Evolutionary conservation across 2,888 invertebrate species (phyloP).

Genomic region (Leptopilina myrica): DNA sequence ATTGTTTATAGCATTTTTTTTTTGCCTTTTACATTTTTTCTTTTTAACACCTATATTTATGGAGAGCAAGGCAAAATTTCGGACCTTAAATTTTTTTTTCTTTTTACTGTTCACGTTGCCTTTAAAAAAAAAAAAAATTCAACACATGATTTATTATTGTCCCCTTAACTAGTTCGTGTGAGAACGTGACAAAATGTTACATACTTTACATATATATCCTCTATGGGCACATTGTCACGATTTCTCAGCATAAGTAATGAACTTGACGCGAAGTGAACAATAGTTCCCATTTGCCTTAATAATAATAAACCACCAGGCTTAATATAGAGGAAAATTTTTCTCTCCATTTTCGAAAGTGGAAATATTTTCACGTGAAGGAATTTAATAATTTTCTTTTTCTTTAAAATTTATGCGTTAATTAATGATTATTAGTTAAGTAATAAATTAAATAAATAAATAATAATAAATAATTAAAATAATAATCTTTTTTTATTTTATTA

Average conservation of each 20-base stretch:
- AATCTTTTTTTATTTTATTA: too few species aligned
- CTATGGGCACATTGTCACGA: slow-evolving; percentile 13
- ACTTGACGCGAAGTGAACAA: slow-evolving; percentile 12
- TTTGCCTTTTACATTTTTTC: slow-evolving; percentile 3
- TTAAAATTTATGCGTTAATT: too few species aligned
- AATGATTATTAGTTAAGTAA: too few species aligned
- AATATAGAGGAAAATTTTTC: background rate
- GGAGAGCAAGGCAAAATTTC: background rate
- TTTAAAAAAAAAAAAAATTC: background rate
- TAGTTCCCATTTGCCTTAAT: background rate
- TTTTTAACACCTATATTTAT: background rate
- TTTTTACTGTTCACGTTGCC: background rate
- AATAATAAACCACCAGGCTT: background rate
- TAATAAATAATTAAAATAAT: too few species aligned
- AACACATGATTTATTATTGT: slow-evolving; percentile 10
- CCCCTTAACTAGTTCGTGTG: background rate
- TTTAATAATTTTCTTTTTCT: too few species aligned
- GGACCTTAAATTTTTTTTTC: background rate
- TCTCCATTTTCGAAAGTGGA: too few species aligned
- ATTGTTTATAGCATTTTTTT: background rate
- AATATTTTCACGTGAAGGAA: too few species aligned
- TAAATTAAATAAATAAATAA: too few species aligned
- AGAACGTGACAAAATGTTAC: slow-evolving; percentile 31
- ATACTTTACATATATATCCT: slow-evolving; percentile 4
- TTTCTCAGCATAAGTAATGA: slow-evolving; percentile 15